Conservation (phyloP, 2,888 invertebrate species). For the Uropetala carovei region DNA sequence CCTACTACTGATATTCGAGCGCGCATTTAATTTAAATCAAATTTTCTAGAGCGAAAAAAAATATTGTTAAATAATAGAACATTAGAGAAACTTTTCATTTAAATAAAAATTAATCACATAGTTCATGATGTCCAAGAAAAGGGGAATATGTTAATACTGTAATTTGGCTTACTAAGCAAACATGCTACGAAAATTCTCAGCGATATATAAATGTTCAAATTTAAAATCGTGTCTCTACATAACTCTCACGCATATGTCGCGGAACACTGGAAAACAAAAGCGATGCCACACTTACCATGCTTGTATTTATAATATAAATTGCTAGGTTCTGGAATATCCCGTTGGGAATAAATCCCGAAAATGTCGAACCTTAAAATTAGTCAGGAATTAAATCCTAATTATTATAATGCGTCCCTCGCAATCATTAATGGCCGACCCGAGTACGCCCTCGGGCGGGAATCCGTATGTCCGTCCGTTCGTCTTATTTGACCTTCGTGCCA, state of each 20-base stretch:
- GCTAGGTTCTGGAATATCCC: constrained; percentile 5
- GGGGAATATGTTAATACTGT: too few species aligned
- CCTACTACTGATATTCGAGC: too few species aligned
- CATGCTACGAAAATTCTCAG: too few species aligned
- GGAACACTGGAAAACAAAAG: not conserved
- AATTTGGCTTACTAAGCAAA: too few species aligned
- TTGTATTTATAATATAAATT: constrained; percentile 49
- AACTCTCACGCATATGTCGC: constrained; percentile 11
- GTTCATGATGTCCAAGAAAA: too few species aligned
- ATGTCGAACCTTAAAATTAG: constrained; percentile 40
- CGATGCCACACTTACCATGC: not conserved
- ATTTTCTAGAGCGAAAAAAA: too few species aligned
- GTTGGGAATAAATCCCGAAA: not conserved
- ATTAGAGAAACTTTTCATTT: too few species aligned
- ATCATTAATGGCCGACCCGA: not conserved
- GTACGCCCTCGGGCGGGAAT: not conserved
- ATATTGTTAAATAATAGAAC: too few species aligned
- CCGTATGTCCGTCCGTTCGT: not conserved
- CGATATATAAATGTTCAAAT: too few species aligned
- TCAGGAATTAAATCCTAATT: constrained; percentile 44
- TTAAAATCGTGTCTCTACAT: not conserved
- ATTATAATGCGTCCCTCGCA: constrained; percentile 35
- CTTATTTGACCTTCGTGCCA: constrained; percentile 38
- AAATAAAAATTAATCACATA: too few species aligned
- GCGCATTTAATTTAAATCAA: too few species aligned